Base-by-base conservation (phyloP, 2,113 vertebrate genomes). In the Melanerpes aurifrons region DNA sequence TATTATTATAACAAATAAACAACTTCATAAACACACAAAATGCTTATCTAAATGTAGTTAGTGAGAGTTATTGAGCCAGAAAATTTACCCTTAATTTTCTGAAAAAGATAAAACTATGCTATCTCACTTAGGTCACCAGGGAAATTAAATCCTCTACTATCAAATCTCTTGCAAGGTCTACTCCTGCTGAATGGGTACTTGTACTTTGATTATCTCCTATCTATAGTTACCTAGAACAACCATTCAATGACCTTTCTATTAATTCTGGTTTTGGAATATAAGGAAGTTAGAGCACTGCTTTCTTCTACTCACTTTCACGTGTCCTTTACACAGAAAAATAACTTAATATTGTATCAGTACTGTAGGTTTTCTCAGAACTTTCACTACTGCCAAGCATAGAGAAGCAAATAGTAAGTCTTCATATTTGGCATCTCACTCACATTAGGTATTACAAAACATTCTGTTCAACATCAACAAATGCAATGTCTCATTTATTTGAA, bases 81-180 rank as follows among this genome's bases (percentile, higher is more conserved):
- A 98, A 98, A 99, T 98, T 98, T 98, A 98, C 93, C 96, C 96
- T 98, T 98, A 98, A 97, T 98, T 98, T 98, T 97, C 98, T 97
- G 95, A 96, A 98, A 98, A 98, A 98, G 98, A 99, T 98, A 99
- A 98, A 99, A 98, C 97, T 97, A 97, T 96, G 96, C 98, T 98
- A 98, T 98, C 98, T 98, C 98, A 97, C 96, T 98, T 98, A 97
- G 96, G 98, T 98, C 98, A 99, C 98, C 97, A 96, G 98, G 98
- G 98, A 99, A 99, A 99, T 99, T 99, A 99, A 99, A 97, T 98
- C 98, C 95, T 97, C 97, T 93, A 61, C 97, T 98, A 98, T 98
- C 98, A 98, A 98, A 98, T 98, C 95, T 94, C 90, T 94, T 95
- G 83, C 87, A 98, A 99, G 98, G 95, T 98, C 97, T 86, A 81